Conservation (phyloP, 2,797 vertebrate genomes). For the Merluccius polli region DNA sequence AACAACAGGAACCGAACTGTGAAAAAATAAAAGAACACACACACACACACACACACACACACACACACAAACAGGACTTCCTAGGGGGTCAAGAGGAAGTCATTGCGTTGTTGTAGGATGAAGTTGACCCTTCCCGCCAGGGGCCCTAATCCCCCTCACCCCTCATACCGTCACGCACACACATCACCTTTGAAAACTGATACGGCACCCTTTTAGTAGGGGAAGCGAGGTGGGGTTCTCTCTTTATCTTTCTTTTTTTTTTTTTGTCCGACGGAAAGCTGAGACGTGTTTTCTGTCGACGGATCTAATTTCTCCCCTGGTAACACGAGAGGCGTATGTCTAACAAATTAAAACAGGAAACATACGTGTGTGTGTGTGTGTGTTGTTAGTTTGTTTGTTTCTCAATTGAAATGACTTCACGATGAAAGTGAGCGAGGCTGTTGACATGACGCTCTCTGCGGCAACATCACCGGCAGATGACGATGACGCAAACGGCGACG, state of each 20-base stretch:
- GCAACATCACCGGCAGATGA: slow-evolving; percentile 51
- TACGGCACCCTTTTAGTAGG: slow-evolving; percentile 28
- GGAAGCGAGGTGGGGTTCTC: slow-evolving; percentile 1
- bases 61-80: slow-evolving; percentile 57
- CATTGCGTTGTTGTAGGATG: slow-evolving; percentile 36
- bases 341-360: slow-evolving; percentile 38
- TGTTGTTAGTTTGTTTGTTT: slow-evolving; percentile 44
- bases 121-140: slow-evolving; percentile 46
- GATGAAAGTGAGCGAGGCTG: slow-evolving; percentile 54
- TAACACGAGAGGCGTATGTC: slow-evolving; percentile 32
- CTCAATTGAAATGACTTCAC: slow-evolving; percentile 63
- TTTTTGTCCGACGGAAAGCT: slow-evolving; percentile 31
- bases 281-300: slow-evolving; percentile 32
- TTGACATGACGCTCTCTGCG: slow-evolving; percentile 52
- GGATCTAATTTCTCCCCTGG: slow-evolving; percentile 23
- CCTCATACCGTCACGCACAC: background rate
- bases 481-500: slow-evolving; percentile 33
- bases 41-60: background rate
- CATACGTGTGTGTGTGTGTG: background rate
- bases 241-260: background rate
- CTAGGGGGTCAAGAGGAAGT: slow-evolving; percentile 61
- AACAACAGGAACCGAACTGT: slow-evolving; percentile 69
- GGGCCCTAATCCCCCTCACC: slow-evolving; percentile 11
- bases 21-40: slow-evolving; percentile 43
- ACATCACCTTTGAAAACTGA: slow-evolving; percentile 41